Evolutionary conservation across 1,140 invertebrate species (phyloP).

Genomic region (Drosophila subobscura): DNA sequence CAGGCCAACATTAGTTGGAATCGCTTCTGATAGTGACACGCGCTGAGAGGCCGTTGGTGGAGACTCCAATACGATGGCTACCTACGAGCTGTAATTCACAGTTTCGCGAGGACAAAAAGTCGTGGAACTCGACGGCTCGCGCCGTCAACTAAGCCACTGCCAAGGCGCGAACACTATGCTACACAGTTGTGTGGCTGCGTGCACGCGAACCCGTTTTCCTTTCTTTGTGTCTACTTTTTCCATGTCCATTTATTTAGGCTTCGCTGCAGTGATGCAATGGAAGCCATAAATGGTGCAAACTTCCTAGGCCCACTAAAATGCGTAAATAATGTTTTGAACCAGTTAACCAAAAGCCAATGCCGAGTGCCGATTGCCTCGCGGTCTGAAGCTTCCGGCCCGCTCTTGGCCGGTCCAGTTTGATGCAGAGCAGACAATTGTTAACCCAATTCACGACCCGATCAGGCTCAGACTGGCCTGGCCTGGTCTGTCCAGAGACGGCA

Average conservation of each 20-base stretch:
- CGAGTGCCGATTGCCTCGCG: conserved; percentile 59
- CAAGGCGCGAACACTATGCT: conserved; percentile 34
- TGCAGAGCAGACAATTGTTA: conserved; percentile 51
- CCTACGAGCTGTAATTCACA: conserved; percentile 86
- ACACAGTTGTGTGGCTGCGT: conserved; percentile 17
- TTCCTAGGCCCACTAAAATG: conserved; percentile 64
- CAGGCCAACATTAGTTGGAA: conserved; percentile 24
- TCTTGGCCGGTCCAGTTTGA: conserved; percentile 14
- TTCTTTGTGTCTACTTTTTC: conserved; percentile 37
- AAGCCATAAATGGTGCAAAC: conserved; percentile 68
- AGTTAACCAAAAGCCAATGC: conserved; percentile 80
- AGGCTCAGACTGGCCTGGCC: conserved; percentile 11
- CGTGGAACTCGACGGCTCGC: conserved; percentile 44
- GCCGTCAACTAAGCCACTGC: not conserved
- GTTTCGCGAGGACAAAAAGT: conserved; percentile 67
- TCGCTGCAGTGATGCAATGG: conserved; percentile 61
- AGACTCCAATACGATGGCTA: conserved; percentile 84
- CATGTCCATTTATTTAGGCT: conserved; percentile 19
- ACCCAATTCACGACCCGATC: conserved; percentile 57
- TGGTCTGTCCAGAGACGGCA: conserved; percentile 7
- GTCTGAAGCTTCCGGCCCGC: conserved; percentile 30
- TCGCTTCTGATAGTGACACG: not conserved
- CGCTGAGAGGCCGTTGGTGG: conserved; percentile 83
- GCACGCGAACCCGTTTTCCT: conserved; percentile 35
- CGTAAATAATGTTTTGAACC: conserved; percentile 55